A percentile compares a stretch with the other conserved stretches of the same genome.
Conservation (phyloP, 2,113 vertebrate species). For the Gnathochromis pfefferi region DNA sequence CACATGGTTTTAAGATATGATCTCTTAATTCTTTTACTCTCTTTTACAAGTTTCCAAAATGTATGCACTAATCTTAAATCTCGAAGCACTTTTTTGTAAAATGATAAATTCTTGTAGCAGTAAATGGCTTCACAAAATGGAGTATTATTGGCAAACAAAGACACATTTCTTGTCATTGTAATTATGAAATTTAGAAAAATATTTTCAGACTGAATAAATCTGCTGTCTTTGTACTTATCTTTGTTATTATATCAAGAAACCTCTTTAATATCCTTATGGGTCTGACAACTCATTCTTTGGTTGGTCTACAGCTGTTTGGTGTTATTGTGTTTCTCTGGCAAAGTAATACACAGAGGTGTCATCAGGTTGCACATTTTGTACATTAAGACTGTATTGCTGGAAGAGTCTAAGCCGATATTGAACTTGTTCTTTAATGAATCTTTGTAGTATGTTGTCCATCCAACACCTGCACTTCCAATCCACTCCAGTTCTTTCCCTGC, state of each 20-base stretch:
- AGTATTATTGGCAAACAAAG: neutral
- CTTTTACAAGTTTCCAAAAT: neutral
- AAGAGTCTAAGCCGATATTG: neutral
- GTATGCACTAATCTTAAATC: neutral
- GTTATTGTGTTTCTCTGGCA: neutral
- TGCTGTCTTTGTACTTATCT: neutral
- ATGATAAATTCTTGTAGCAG: accelerated
- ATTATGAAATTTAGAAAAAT: neutral
- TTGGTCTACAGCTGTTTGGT: neutral
- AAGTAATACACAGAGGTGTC: neutral
- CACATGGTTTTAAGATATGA: accelerated
- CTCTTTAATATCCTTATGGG: neutral
- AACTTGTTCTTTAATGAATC: neutral
- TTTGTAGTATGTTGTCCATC: neutral
- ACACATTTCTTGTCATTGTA: neutral
- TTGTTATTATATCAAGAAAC: neutral
- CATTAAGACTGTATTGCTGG: neutral
- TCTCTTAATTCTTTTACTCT: neutral
- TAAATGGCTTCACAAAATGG: neutral
- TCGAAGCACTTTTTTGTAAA: neutral
- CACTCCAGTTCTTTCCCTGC: neutral
- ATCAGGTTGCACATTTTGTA: neutral
- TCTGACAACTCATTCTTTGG: neutral
- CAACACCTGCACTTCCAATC: neutral
- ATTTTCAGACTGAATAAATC: neutral